phyloP scores from a whole-genome alignment of 1,140 invertebrate species.

The Pseudomyrmex dendroicus region DNA sequence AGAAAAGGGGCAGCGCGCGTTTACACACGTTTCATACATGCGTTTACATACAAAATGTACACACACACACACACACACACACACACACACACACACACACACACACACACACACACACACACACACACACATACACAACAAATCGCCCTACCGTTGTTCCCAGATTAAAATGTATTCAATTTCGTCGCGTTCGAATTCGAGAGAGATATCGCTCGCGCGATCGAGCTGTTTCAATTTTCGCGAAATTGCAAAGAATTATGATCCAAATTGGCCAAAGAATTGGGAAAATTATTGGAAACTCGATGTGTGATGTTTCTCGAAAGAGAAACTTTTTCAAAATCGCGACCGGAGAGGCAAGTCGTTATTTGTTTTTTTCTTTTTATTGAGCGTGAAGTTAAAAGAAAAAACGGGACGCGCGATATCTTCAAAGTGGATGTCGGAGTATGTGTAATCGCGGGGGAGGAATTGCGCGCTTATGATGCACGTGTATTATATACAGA shows the following conservation, averaged over 20 bases:
- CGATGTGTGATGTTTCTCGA: constrained; percentile 20
- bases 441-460: constrained; percentile 8
- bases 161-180: constrained; percentile 49
- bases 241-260: constrained; percentile 40
- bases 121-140: constrained; percentile 2
- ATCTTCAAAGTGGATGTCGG: constrained; percentile 20
- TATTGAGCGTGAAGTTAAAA: constrained; percentile 21
- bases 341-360: not conserved
- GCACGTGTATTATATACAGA: not conserved
- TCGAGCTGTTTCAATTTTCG: constrained; percentile 59
- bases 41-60: constrained; percentile 42
- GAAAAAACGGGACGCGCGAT: constrained; percentile 8
- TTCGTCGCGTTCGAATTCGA: not conserved
- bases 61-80: constrained; percentile 12
- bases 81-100: constrained; percentile 17
- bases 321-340: constrained; percentile 15
- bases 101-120: constrained; percentile 19
- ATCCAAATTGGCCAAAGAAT: not conserved
- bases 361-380: not conserved
- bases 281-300: constrained; percentile 50
- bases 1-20: constrained; percentile 63
- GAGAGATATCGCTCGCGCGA: constrained; percentile 22
- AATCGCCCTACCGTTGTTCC: constrained; percentile 35
- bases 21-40: too few species aligned
- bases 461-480: not conserved